Base-by-base conservation (phyloP, 2,888 invertebrate genomes). In the Digitonthophagus gazella region DNA sequence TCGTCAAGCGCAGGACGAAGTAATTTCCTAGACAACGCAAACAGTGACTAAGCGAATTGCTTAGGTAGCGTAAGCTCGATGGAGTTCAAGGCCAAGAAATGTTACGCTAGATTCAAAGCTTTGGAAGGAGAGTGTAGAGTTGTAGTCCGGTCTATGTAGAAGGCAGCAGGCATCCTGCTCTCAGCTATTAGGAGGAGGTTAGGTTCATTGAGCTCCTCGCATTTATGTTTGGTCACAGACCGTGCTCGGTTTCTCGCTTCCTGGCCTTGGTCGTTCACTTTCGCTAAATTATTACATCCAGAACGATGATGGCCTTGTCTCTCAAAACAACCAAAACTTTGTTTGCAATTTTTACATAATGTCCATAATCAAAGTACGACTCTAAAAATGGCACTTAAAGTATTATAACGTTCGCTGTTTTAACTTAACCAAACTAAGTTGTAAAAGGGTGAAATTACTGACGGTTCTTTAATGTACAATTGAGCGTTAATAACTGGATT, bases 231-330 rank as follows among this genome's bases (percentile, higher is more conserved):
- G 20, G 61, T 61, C 20, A 61, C 61, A 61, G 18, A 19, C 19
- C 20, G 19, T 61, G 16, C 19, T 20, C 19, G 61, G 18, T 61
- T 61, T 19, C 61, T 61, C 19, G 61, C 61, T 61, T 61, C 61
- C 61, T 61, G 61, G 61, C 61, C 61, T 61, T 61, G 61, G 18
- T 61, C 19, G 18, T 18, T 61, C 20, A 61, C 61, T 61, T 61
- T 61, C 61, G 61, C 61, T 19, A 61, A 18, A 61, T 61, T 61
- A 19, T 61, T 61, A 19, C 18, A 61, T 18, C 20, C 18, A 61
- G 16, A 20, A 58, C 58, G 15, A 5, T 44, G 28, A 44, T 44
- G 28, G 28, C 28, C 28, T 44, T 44, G 28, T 44, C 28, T 2
- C 11, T 44, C 28, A 11, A 44, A 44, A 44, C 28, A 44, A 44